Evolutionary conservation across 2,113 vertebrate genomes (phyloP).

Genomic region (Hypocryptadius cinnamomeus): DNA sequence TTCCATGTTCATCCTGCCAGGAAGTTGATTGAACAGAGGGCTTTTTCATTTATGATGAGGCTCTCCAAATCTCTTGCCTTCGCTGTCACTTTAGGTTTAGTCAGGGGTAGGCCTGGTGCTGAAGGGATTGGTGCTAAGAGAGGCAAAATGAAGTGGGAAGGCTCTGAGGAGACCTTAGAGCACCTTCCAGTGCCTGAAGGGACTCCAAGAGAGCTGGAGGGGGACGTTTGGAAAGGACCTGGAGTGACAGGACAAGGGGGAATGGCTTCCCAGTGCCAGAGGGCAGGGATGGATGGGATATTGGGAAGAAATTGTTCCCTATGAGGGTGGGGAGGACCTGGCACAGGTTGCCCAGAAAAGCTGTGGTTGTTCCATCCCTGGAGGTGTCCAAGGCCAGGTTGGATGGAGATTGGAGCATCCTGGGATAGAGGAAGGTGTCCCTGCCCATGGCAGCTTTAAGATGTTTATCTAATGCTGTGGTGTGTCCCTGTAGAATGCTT

Average conservation of each 20-base stretch:
- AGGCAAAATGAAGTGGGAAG: not conserved
- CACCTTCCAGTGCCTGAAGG: not conserved
- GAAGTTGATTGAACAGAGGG: not conserved
- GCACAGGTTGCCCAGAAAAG: not conserved
- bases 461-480: not conserved
- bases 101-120: not conserved
- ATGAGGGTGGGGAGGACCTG: accelerated
- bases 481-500: not conserved
- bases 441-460: not conserved
- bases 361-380: not conserved
- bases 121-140: not conserved
- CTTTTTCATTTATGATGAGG: not conserved
- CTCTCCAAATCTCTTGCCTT: not conserved
- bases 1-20: not conserved
- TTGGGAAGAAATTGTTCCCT: not conserved
- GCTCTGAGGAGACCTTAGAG: not conserved
- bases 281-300: not conserved
- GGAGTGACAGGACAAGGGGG: not conserved
- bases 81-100: not conserved
- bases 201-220: not conserved
- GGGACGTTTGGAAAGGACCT: not conserved
- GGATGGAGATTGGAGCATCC: not conserved
- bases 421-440: not conserved
- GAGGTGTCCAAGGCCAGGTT: not conserved
- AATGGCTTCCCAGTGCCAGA: not conserved